phyloP scores from a whole-genome alignment of 2,797 vertebrate species.

The Lacerta agilis region DNA sequence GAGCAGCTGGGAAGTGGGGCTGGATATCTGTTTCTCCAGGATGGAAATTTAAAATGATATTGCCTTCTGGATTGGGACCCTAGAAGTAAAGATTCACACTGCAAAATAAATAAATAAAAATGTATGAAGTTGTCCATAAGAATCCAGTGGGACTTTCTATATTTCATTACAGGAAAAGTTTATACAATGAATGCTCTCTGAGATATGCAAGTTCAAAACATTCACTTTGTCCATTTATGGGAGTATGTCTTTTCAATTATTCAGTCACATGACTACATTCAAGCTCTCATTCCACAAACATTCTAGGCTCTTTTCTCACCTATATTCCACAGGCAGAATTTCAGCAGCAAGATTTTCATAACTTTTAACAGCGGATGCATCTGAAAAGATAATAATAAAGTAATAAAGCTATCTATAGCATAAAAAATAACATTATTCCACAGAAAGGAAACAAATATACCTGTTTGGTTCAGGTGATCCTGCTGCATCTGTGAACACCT shows the following conservation, averaged over 20 bases:
- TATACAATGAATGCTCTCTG: not conserved
- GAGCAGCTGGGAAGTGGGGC: not conserved
- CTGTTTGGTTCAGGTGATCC: slow-evolving; percentile 90
- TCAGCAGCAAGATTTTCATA: slow-evolving; percentile 95
- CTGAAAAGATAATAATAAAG: slow-evolving; percentile 66
- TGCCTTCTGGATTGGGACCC: too few relatives aligned
- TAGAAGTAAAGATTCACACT: not conserved
- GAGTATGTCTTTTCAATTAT: not conserved
- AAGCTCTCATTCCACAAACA: not conserved
- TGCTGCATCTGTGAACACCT: slow-evolving; percentile 92
- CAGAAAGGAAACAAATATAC: slow-evolving; percentile 68
- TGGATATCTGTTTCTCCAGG: not conserved
- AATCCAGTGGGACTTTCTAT: not conserved
- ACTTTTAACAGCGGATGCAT: slow-evolving; percentile 81
- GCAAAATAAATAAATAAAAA: not conserved
- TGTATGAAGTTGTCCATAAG: not conserved
- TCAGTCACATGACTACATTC: not conserved
- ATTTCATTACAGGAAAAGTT: not conserved
- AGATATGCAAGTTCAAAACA: not conserved
- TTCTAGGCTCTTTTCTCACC: slow-evolving; percentile 76
- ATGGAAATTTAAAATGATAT: not conserved
- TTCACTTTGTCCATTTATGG: not conserved
- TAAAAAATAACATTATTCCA: not conserved
- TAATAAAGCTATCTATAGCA: slow-evolving; percentile 4
- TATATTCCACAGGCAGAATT: slow-evolving; percentile 92